Evolutionary conservation across 1,140 invertebrate species (phyloP).

Genomic region (Drosophila nebulosa): DNA sequence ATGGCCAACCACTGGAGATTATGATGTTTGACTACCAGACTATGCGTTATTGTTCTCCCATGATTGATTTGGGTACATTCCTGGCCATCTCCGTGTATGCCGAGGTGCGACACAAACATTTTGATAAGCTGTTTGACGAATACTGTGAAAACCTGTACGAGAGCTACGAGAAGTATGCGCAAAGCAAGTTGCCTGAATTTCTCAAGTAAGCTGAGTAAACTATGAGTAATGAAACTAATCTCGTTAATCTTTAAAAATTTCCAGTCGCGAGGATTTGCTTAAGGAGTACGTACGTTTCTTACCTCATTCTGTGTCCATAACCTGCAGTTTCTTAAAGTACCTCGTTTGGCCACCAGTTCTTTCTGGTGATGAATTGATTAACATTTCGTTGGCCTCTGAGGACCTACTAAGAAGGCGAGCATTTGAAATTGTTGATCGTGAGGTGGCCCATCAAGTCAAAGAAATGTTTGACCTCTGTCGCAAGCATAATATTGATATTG

Average conservation of each 20-base stretch:
- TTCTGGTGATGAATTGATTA: slow-evolving; percentile 37
- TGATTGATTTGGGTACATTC: slow-evolving; percentile 67
- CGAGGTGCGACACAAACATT: slow-evolving; percentile 55
- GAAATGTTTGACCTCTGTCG: slow-evolving; percentile 60
- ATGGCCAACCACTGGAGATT: slow-evolving; percentile 48
- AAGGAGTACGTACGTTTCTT: slow-evolving; percentile 64
- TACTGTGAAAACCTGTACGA: slow-evolving; percentile 50
- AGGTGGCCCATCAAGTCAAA: slow-evolving; percentile 60
- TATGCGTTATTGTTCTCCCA: slow-evolving; percentile 66
- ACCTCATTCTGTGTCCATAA: slow-evolving; percentile 46
- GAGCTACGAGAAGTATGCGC: slow-evolving; percentile 34
- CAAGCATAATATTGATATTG: slow-evolving; percentile 46
- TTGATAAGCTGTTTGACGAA: slow-evolving; percentile 56
- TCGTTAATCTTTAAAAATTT: neutral
- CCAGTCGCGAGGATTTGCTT: slow-evolving; percentile 43
- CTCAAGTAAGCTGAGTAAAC: slow-evolving; percentile 51
- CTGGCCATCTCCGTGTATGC: slow-evolving; percentile 53
- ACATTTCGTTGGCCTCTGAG: neutral
- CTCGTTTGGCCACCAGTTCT: slow-evolving; percentile 38
- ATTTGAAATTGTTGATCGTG: slow-evolving; percentile 56
- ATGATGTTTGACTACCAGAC: slow-evolving; percentile 81
- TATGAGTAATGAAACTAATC: neutral
- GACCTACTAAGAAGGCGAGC: slow-evolving; percentile 41
- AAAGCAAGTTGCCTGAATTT: slow-evolving; percentile 33
- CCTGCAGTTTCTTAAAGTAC: slow-evolving; percentile 37